Percentiles rank a stretch among this genome's conserved stretches.
Conservation (phyloP, 2,797 vertebrate genomes). For the Brachyrhaphis roseni region DNA sequence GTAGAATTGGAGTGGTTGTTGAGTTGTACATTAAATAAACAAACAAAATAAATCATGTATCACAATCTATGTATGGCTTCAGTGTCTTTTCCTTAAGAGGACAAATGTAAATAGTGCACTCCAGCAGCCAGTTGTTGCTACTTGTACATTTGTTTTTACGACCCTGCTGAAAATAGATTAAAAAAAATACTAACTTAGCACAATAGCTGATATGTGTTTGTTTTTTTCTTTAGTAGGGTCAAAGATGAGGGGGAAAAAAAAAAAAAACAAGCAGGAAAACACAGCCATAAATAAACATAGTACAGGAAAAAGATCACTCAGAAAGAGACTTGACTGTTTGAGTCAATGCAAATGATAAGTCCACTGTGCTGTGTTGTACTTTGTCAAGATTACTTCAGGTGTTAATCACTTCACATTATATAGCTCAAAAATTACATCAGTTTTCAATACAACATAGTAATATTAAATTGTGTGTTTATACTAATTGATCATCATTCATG, state of each 20-base stretch:
- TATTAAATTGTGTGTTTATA: slow-evolving; percentile 77
- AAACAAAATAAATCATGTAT: slow-evolving; percentile 3
- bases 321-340: slow-evolving; percentile 56
- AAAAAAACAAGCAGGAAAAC: slow-evolving; percentile 24
- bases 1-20: not conserved
- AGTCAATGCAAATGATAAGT: slow-evolving; percentile 67
- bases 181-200: slow-evolving; percentile 5
- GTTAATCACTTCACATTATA: slow-evolving; percentile 82
- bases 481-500: slow-evolving; percentile 83
- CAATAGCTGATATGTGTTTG: slow-evolving; percentile 38
- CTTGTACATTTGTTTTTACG: not conserved
- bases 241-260: slow-evolving; percentile 17
- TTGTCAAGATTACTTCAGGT: slow-evolving; percentile 76
- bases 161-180: not conserved
- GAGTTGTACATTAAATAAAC: slow-evolving; percentile 25
- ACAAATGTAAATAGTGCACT: slow-evolving; percentile 16
- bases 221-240: slow-evolving; percentile 21
- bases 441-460: slow-evolving; percentile 79
- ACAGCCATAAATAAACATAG: slow-evolving; percentile 48
- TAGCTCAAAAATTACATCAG: slow-evolving; percentile 78
- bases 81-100: slow-evolving; percentile 38
- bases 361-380: slow-evolving; percentile 75
- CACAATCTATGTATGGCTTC: slow-evolving; percentile 64
- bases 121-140: slow-evolving; percentile 23
- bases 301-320: slow-evolving; percentile 55